phyloP scores from a whole-genome alignment of 2,113 vertebrate genomes.

The Cairina moschata region DNA sequence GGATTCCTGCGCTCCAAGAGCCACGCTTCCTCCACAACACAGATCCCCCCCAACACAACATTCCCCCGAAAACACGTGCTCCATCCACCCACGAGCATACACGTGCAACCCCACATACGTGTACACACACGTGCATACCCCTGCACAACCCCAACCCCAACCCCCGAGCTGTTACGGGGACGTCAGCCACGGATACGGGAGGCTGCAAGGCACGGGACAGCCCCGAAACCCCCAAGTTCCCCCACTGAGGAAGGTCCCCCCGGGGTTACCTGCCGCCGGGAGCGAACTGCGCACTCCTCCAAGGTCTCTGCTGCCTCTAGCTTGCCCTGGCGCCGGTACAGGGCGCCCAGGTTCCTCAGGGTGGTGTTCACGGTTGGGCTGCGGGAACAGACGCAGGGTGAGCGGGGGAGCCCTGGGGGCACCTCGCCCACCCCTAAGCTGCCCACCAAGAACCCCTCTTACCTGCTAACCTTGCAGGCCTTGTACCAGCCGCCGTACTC shows the following conservation, averaged over 20 bases:
- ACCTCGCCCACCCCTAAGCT: not conserved
- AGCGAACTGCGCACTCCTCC: conserved; percentile 90
- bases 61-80: not conserved
- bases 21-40: not conserved
- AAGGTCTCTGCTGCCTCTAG: conserved; percentile 92
- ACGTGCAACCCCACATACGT: rapidly evolving
- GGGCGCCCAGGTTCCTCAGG: conserved; percentile 88
- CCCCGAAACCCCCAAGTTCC: not conserved
- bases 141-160: not conserved
- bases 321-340: conserved; percentile 93
- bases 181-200: not conserved
- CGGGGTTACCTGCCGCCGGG: conserved; percentile 86
- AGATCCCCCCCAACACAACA: too few relatives aligned
- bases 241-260: not conserved
- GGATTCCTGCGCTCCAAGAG: not conserved
- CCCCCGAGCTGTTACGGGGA: not conserved
- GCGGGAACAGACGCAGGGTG: not conserved
- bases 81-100: rapidly evolving
- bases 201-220: not conserved
- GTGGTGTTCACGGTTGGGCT: conserved; percentile 86
- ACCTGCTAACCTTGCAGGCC: conserved; percentile 99
- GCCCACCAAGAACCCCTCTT: conserved; percentile 1
- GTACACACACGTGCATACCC: rapidly evolving
- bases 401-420: not conserved
- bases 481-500: conserved; percentile 99